These are phyloP conservation scores for Anagrus nilaparvatae DNA, from an alignment of 1,140 invertebrate species.

Conservation along the genomic window DNA sequence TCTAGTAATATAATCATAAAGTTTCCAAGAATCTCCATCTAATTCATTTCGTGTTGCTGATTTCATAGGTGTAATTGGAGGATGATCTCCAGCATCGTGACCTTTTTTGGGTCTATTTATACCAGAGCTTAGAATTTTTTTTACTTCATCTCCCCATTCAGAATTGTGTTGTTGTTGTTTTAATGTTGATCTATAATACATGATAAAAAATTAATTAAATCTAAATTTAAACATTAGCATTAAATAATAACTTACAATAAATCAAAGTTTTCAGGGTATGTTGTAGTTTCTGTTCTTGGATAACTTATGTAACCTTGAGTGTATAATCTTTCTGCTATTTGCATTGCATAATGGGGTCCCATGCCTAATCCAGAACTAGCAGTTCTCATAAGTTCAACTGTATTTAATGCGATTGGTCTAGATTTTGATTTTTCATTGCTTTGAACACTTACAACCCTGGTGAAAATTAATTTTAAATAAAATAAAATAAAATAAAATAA, in stretches of 20 bases:
- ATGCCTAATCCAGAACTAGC: slow-evolving; percentile 91
- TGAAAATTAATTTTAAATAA: slow-evolving; percentile 17
- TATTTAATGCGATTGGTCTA: slow-evolving; percentile 87
- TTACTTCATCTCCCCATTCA: slow-evolving; percentile 70
- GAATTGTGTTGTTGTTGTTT: slow-evolving; percentile 59
- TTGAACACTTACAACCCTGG: slow-evolving; percentile 59
- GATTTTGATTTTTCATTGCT: slow-evolving; percentile 76
- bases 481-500: background rate
- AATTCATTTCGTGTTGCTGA: slow-evolving; percentile 67
- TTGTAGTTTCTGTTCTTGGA: slow-evolving; percentile 92
- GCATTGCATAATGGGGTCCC: slow-evolving; percentile 94
- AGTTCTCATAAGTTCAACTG: slow-evolving; percentile 91
- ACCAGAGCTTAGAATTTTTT: slow-evolving; percentile 47
- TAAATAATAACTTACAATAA: slow-evolving; percentile 55
- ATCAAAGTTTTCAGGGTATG: slow-evolving; percentile 94
- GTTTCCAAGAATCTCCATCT: slow-evolving; percentile 79
- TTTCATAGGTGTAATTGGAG: slow-evolving; percentile 97
- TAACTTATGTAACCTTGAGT: slow-evolving; percentile 93
- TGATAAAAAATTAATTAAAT: background rate
- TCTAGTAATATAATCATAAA: slow-evolving; percentile 94
- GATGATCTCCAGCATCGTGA: slow-evolving; percentile 94
- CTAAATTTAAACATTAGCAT: slow-evolving; percentile 2
- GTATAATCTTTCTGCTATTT: slow-evolving; percentile 85
- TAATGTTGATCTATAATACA: slow-evolving; percentile 64
- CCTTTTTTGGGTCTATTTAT: slow-evolving; percentile 83